A percentile compares a stretch with the other conserved stretches of the same genome.
Conservation (phyloP, 2,797 vertebrate genomes). For the Schizopygopsis pylzovi region DNA sequence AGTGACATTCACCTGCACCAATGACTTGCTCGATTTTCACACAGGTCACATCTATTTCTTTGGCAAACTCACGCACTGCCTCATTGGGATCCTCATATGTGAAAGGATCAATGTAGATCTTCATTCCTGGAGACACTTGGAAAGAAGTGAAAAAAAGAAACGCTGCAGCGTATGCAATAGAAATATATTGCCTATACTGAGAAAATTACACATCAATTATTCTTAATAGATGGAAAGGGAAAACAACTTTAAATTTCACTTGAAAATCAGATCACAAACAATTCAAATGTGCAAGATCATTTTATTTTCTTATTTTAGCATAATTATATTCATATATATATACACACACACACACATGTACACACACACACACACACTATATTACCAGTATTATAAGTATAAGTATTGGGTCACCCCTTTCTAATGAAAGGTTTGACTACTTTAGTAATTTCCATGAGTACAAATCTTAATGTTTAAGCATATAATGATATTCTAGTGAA, state of each 20-base stretch:
- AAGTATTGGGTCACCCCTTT: too few relatives aligned
- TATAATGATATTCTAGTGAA: too few relatives aligned
- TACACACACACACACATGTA: too few relatives aligned
- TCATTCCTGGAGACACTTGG: slow-evolving; percentile 96
- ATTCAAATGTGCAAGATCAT: not conserved
- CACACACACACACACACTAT: too few relatives aligned
- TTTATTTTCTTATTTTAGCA: too few relatives aligned
- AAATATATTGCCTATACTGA: not conserved
- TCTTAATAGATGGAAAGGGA: not conserved
- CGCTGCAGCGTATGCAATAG: slow-evolving; percentile 46
- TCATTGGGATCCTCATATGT: slow-evolving; percentile 97
- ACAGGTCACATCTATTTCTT: slow-evolving; percentile 95
- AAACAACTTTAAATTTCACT: too few relatives aligned
- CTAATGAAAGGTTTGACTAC: too few relatives aligned
- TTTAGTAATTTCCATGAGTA: too few relatives aligned
- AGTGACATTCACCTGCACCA: slow-evolving; percentile 85
- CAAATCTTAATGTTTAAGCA: too few relatives aligned
- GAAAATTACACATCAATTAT: not conserved
- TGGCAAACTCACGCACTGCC: slow-evolving; percentile 94
- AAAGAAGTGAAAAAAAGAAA: slow-evolving; percentile 53
- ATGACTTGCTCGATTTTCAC: slow-evolving; percentile 99
- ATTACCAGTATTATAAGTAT: too few relatives aligned
- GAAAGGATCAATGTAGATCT: slow-evolving; percentile 97
- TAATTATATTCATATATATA: too few relatives aligned
- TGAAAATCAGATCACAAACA: not conserved